Base-by-base conservation (phyloP, 2,113 vertebrate species). In the Dipodomys stephensi region DNA sequence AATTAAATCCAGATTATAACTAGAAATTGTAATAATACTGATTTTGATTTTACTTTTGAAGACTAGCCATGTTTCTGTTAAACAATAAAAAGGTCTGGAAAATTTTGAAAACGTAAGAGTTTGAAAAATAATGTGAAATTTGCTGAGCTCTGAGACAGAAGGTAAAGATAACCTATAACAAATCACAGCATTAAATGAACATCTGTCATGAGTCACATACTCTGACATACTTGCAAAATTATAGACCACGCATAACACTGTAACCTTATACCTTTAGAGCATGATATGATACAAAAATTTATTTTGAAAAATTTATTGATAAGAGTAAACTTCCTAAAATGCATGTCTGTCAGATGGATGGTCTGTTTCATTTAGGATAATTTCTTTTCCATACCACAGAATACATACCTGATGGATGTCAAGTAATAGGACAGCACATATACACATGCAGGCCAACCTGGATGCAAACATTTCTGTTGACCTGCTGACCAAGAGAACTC, bases 11-110 rank as follows among this genome's bases (percentile, higher is more conserved):
- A 88, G 12, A 79, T 53, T 72, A 73, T 72, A 27, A 76, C 57
- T 68, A 88, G 16, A 67, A 92, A 87, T 93, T 10, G 84, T 9
- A 20, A 22, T 69, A 77, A 80, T 82, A 88, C 27, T 89, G 53
- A 83, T 44, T 92, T 83, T 88, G 44, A 30, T 53, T 78, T 96
- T 92, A 1, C 81, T 62, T 91, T 88, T 86, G 68, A 86, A 91
- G 9, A 3, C 0, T 72, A 10, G 62, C 46, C 12, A 68, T 27
- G 62, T 46, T 94, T 81, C 39, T 72, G 27, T 10, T 9, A 91
- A 86, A 92, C 18, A 57, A 18, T 49, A 49, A 12, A 11, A 49
- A 49, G 49, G 49, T 49, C 9, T 88, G 13, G 57, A 90, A 91
- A 90, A 32, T 39, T 35, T 73, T 83, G 27, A 77, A 83, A 92